Percentiles rank a stretch among this genome's conserved stretches.
Conservation (phyloP, 2,113 vertebrate species). For the Microcebus lehilahytsara region DNA sequence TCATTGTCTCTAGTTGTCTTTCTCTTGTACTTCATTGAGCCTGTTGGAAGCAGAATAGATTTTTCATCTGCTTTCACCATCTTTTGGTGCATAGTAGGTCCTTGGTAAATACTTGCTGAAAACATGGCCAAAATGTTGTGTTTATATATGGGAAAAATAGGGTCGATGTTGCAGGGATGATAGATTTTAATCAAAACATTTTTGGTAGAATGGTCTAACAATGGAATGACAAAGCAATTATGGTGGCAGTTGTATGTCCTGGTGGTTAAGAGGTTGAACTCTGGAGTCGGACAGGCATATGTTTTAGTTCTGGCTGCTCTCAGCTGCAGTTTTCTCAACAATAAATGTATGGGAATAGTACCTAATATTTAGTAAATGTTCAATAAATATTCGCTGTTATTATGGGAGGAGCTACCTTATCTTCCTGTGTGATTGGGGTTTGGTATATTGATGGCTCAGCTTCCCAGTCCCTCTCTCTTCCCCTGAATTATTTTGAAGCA, state of each 20-base stretch:
- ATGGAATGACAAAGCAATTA: not conserved
- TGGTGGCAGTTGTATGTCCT: not conserved
- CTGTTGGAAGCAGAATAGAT: not conserved
- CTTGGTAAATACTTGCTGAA: not conserved
- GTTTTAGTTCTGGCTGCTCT: not conserved
- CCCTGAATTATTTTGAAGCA: slow-evolving; percentile 29
- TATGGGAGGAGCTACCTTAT: not conserved
- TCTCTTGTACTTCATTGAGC: not conserved
- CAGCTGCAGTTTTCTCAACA: not conserved
- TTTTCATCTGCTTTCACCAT: not conserved
- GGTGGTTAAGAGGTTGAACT: not conserved
- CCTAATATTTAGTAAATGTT: not conserved
- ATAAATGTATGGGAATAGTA: not conserved
- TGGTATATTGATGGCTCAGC: not conserved
- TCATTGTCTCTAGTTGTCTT: not conserved
- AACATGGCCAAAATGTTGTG: not conserved
- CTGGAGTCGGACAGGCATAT: not conserved
- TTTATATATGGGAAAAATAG: not conserved
- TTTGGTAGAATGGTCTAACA: not conserved
- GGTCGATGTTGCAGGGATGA: not conserved
- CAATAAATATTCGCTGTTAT: not conserved
- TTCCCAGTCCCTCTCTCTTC: not conserved
- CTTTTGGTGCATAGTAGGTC: not conserved
- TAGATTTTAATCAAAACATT: not conserved
- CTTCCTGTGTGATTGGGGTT: not conserved